Conservation (phyloP, 2,113 vertebrate genomes). For the Pseudonaja textilis region DNA sequence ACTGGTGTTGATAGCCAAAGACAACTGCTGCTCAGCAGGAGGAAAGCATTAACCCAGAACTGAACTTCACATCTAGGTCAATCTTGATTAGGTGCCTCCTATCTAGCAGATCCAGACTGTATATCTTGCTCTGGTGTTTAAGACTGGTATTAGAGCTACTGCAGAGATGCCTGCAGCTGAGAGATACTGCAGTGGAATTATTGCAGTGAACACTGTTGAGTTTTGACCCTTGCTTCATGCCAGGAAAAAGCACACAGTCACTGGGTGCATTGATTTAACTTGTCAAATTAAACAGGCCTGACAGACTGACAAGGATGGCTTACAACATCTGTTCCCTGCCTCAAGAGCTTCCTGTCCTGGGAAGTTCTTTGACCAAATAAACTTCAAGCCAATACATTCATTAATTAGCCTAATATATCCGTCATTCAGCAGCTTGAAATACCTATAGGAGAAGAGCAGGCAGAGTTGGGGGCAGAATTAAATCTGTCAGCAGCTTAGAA, state of each 20-base stretch:
- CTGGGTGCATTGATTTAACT: not conserved
- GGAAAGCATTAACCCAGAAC: not conserved
- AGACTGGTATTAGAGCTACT: rapidly evolving
- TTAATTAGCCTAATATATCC: not conserved
- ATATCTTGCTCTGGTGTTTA: rapidly evolving
- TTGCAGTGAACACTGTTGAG: not conserved
- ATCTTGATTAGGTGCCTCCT: rapidly evolving
- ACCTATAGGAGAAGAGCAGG: not conserved
- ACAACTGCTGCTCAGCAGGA: not conserved
- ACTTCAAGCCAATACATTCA: not conserved
- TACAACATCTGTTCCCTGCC: not conserved
- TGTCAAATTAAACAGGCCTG: not conserved
- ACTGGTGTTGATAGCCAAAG: not conserved
- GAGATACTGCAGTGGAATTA: rapidly evolving
- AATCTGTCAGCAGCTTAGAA: not conserved
- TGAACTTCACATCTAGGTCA: not conserved
- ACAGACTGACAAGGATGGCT: not conserved
- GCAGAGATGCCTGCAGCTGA: rapidly evolving
- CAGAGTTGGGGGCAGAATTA: not conserved
- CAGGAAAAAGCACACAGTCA: not conserved
- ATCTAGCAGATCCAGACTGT: rapidly evolving
- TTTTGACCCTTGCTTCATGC: not conserved
- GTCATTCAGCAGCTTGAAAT: not conserved
- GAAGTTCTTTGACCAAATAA: not conserved
- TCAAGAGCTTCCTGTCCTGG: not conserved